These are phyloP conservation scores for Philaethria dido DNA, from an alignment of 2,888 invertebrate genomes.

Conservation along the genomic window DNA sequence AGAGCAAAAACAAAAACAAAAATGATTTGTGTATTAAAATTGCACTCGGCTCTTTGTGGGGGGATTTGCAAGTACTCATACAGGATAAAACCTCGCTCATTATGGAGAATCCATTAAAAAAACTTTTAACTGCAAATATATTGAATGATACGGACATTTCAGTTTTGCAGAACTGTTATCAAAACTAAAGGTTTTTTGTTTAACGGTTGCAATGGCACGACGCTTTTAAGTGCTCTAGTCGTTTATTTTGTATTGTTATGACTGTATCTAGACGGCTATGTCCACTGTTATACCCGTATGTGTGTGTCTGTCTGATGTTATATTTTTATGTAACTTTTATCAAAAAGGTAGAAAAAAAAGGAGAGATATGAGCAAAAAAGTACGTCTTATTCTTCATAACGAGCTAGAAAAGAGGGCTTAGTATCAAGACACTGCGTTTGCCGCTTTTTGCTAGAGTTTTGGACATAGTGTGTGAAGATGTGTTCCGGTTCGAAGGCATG, in stretches of 20 bases:
- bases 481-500: no score
- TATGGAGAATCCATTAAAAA: conserved; percentile 30
- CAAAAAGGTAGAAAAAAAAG: no score
- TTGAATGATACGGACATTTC: conserved; percentile 29
- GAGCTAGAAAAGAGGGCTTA: no score
- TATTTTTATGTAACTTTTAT: no score
- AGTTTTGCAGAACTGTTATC: conserved; percentile 31
- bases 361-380: no score
- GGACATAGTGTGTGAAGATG: no score
- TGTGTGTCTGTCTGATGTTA: no score
- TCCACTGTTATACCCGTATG: no score
- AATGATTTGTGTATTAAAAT: background rate
- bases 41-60: no score
- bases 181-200: conserved; percentile 36
- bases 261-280: background rate
- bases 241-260: conserved; percentile 24
- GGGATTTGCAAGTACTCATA: background rate
- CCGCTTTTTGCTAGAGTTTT: no score
- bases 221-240: conserved; percentile 15
- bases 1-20: background rate
- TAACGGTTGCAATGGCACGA: conserved; percentile 27
- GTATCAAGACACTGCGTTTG: no score
- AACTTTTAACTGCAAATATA: conserved; percentile 30
- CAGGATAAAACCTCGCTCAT: conserved; percentile 13
- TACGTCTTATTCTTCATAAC: no score